Evolutionary conservation across 2,797 vertebrate species (phyloP).

Genomic region (Pseudochirops cupreus): DNA sequence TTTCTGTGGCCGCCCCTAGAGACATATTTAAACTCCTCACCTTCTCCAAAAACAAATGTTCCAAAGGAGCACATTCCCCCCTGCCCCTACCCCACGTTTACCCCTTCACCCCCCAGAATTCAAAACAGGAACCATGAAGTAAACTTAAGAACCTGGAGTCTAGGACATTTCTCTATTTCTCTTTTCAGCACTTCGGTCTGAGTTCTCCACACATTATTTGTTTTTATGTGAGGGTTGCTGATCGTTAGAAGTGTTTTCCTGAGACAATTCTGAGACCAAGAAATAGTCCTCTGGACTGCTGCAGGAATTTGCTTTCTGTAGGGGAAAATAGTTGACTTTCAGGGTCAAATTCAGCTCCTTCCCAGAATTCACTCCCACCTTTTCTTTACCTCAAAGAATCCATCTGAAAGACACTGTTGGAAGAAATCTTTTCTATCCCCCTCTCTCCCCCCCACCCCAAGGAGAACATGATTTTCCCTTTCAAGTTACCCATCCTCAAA

Average conservation of each 20-base stretch:
- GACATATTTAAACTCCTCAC: background rate
- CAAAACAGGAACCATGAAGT: background rate
- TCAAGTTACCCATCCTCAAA: conserved; percentile 68
- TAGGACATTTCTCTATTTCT: background rate
- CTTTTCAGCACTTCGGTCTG: background rate
- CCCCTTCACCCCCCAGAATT: background rate
- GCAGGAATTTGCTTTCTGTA: conserved; percentile 1
- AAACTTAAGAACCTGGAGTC: background rate
- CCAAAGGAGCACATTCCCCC: background rate
- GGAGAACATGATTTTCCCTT: conserved; percentile 48
- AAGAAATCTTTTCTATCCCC: conserved; percentile 33
- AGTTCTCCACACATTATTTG: background rate
- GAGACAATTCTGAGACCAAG: conserved; percentile 17
- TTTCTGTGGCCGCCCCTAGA: background rate
- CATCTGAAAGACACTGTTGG: conserved; percentile 61
- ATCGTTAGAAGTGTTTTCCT: conserved; percentile 4
- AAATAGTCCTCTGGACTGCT: conserved; percentile 26
- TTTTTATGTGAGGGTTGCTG: background rate
- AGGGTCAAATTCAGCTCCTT: background rate
- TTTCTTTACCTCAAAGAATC: conserved; percentile 40
- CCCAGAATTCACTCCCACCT: conserved; percentile 45
- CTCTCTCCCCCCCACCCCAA: background rate
- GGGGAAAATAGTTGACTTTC: conserved; percentile 41
- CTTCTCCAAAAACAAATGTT: background rate
- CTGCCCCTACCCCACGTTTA: too few relatives aligned